A percentile compares a stretch with the other conserved stretches of the same genome.
Conservation (phyloP, 2,888 invertebrate species). For the Allophyes oxyacanthae region DNA sequence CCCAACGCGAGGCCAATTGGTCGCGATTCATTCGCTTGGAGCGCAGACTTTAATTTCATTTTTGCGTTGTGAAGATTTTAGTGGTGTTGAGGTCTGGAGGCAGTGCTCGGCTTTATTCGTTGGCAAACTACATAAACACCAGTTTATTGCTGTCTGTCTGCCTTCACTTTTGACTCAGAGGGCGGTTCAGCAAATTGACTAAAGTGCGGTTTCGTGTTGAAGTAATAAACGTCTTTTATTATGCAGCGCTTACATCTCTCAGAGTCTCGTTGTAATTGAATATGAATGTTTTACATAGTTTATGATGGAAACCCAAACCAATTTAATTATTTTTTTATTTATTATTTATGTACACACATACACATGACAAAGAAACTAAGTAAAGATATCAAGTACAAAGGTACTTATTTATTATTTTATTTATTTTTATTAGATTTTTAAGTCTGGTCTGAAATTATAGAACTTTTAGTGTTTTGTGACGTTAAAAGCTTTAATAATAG, state of each 20-base stretch:
- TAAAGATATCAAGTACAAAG: too few relatives aligned
- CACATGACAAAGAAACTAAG: too few relatives aligned
- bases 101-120: slow-evolving; percentile 65
- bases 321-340: slow-evolving; percentile 26
- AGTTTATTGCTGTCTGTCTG: slow-evolving; percentile 79
- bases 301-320: slow-evolving; percentile 11
- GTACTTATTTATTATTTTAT: too few relatives aligned
- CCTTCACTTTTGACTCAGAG: slow-evolving; percentile 71
- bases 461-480: too few relatives aligned
- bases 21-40: slow-evolving; percentile 76
- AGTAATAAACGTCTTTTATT: slow-evolving; percentile 67
- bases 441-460: too few relatives aligned
- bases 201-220: slow-evolving; percentile 74
- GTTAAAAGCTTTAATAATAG: too few relatives aligned
- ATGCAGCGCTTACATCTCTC: slow-evolving; percentile 51
- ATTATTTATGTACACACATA: too few relatives aligned
- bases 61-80: slow-evolving; percentile 70
- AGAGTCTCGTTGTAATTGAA: slow-evolving; percentile 52
- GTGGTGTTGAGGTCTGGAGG: slow-evolving; percentile 47
- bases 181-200: slow-evolving; percentile 69
- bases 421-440: too few relatives aligned
- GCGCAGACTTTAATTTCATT: slow-evolving; percentile 78
- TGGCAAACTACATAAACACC: slow-evolving; percentile 75
- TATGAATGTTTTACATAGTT: slow-evolving; percentile 48
- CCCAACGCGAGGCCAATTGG: slow-evolving; percentile 76